Conservation (phyloP, 2,888 invertebrate species). For the Melieria crassipennis region DNA sequence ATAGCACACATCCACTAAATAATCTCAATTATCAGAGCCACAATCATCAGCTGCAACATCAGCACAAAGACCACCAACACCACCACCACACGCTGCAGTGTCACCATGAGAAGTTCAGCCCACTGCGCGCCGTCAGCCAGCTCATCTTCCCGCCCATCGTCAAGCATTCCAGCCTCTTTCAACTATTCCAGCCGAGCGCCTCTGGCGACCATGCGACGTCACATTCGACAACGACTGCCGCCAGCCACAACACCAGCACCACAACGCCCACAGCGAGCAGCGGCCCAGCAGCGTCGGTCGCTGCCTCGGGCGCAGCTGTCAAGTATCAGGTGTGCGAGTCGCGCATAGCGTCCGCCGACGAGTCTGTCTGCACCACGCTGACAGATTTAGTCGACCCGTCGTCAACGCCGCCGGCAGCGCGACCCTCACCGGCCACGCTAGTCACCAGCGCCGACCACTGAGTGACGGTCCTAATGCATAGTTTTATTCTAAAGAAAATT, state of each 20-base stretch:
- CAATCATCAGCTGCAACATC: slow-evolving; percentile 36
- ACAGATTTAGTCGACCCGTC: slow-evolving; percentile 24
- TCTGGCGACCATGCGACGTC: neutral
- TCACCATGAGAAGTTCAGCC: slow-evolving; percentile 62
- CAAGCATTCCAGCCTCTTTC: slow-evolving; percentile 65
- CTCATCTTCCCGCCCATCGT: slow-evolving; percentile 61
- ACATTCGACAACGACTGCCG: slow-evolving; percentile 1
- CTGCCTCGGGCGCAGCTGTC: neutral
- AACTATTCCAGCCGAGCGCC: slow-evolving; percentile 55
- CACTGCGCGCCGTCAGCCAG: slow-evolving; percentile 66
- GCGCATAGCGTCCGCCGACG: slow-evolving; percentile 13
- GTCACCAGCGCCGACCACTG: slow-evolving; percentile 30
- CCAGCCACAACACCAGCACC: slow-evolving; percentile 4
- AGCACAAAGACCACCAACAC: slow-evolving; percentile 32
- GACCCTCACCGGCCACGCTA: slow-evolving; percentile 13
- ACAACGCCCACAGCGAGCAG: slow-evolving; percentile 20
- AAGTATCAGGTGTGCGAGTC: neutral
- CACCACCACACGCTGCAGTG: slow-evolving; percentile 39
- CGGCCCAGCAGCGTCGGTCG: neutral
- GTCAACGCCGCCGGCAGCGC: slow-evolving; percentile 20
- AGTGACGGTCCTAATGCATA: slow-evolving; percentile 7
- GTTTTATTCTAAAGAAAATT: too few relatives aligned
- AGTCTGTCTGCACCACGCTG: slow-evolving; percentile 15
- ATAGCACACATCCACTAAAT: slow-evolving; percentile 37
- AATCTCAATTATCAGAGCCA: slow-evolving; percentile 41